Conservation (phyloP, 2,888 invertebrate genomes). For the Ecliptopera silaceata region DNA sequence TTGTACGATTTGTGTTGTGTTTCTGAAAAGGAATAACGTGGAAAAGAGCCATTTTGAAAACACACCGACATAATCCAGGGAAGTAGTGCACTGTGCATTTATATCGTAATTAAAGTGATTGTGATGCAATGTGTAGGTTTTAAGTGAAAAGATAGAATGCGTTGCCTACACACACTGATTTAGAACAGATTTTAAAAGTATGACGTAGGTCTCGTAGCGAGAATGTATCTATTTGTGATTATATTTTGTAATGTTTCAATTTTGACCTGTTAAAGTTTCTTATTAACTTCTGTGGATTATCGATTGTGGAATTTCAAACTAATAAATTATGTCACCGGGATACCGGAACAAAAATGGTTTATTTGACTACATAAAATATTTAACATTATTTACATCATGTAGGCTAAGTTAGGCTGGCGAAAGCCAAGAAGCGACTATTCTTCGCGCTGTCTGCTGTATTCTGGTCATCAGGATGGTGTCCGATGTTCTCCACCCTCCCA, state of each 20-base stretch:
- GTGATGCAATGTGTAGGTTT: slow-evolving; percentile 63
- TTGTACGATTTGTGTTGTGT: slow-evolving; percentile 91
- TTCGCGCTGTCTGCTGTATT: slow-evolving; percentile 60
- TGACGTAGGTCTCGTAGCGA: slow-evolving; percentile 67
- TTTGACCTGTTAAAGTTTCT: slow-evolving; percentile 68
- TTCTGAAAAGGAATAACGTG: slow-evolving; percentile 90
- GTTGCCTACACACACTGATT: slow-evolving; percentile 62
- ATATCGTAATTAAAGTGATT: slow-evolving; percentile 50
- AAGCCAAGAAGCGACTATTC: slow-evolving; percentile 66
- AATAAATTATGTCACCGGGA: slow-evolving; percentile 72
- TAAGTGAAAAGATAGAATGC: slow-evolving; percentile 63
- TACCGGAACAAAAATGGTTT: slow-evolving; percentile 53
- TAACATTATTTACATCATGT: slow-evolving; percentile 4
- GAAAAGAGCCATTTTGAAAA: slow-evolving; percentile 95
- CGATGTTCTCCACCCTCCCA: slow-evolving; percentile 59
- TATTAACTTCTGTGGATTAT: slow-evolving; percentile 74
- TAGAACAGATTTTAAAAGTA: slow-evolving; percentile 55
- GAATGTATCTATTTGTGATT: slow-evolving; percentile 60
- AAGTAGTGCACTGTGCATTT: slow-evolving; percentile 78
- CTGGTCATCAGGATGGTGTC: slow-evolving; percentile 71
- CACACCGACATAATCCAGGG: slow-evolving; percentile 87
- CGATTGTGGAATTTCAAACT: slow-evolving; percentile 78
- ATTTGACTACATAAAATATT: slow-evolving; percentile 40
- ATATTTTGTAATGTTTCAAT: slow-evolving; percentile 74
- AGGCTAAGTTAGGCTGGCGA: slow-evolving; percentile 18